phyloP scores from a whole-genome alignment of 92 coral and sea anemone genomes.

The Nematostella vectensis region DNA sequence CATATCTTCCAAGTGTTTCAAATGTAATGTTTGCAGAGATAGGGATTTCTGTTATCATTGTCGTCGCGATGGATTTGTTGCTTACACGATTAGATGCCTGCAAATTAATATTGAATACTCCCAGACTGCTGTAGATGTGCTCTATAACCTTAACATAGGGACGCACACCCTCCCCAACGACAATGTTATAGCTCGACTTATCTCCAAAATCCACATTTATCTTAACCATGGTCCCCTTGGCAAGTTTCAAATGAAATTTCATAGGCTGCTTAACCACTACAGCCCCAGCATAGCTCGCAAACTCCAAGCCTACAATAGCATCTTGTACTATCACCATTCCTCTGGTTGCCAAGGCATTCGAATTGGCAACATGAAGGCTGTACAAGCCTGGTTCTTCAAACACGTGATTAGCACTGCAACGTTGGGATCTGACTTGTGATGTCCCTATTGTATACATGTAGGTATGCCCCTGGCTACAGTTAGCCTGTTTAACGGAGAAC shows the following conservation, averaged over 20 bases:
- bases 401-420: conserved; percentile 40
- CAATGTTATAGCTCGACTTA: too few relatives aligned
- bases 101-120: conserved; percentile 22
- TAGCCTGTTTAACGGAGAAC: too few relatives aligned
- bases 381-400: conserved; percentile 37
- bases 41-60: conserved; percentile 29
- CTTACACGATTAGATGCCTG: conserved; percentile 25
- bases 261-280: conserved; percentile 13
- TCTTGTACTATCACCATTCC: conserved; percentile 29
- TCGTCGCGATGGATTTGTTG: conserved; percentile 4
- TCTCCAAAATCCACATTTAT: too few relatives aligned
- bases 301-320: conserved; percentile 13
- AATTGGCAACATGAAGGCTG: conserved; percentile 17
- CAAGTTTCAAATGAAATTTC: conserved; percentile 27
- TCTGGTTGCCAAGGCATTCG: too few relatives aligned
- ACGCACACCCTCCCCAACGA: too few relatives aligned
- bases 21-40: conserved; percentile 10
- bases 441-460: too few relatives aligned
- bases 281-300: conserved; percentile 2
- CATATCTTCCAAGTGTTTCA: conserved; percentile 24
- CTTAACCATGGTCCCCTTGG: conserved; percentile 36
- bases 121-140: conserved; percentile 24
- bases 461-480: too few relatives aligned
- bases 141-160: background rate
- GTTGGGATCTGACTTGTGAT: too few relatives aligned